Evolutionary conservation across 2,888 invertebrate species (phyloP), one percentile per base, ranked within the genome.

Genomic region (Diadromus collaris): DNA sequence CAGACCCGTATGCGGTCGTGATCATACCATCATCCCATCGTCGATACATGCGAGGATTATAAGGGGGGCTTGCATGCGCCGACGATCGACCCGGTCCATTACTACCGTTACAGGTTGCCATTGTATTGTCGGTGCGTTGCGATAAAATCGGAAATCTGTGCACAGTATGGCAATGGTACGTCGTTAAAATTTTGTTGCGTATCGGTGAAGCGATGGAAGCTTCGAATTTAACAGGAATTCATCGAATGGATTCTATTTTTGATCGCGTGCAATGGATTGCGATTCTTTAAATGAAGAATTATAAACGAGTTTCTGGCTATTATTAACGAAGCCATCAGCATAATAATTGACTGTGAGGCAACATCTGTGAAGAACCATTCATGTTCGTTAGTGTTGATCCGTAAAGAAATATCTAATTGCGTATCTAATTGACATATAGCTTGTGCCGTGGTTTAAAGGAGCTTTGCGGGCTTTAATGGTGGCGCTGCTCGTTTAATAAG

Each of bases 401-500:
- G 21, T 54, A 24, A 54, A 13, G 6, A 54, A 54, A 24, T 3
- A 24, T 24, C 21, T 54, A 13, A 24, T 24, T 13, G 10, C 21
- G 3, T 54, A 27, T 51, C 48, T 21, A 10, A 21, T 51, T 51
- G 32, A 34, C 24, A 13, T 51, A 13, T 51, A 34, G 48, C 54
- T 54, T 67, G 10, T 34, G 54, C 67, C 41, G 38, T 24, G 67
- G 38, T 67, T 54, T 38, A 24, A 24, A 38, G 24, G 16, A 51
- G 51, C 2, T 67, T 67, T 67, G 51, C 24, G 54, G n/a, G 54
- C 38, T 54, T 29, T 24, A 54, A 6, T 0, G 54, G 13, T 27
- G 54, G 38, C 54, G 29, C 24, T 51, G 38, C 67, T 19, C 27
- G 54, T 54, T 67, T 38, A 38, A 41, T 54, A 54, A 67, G 67